Base-by-base conservation (phyloP, 2,888 invertebrate genomes). In the Ophion slaviceki region DNA sequence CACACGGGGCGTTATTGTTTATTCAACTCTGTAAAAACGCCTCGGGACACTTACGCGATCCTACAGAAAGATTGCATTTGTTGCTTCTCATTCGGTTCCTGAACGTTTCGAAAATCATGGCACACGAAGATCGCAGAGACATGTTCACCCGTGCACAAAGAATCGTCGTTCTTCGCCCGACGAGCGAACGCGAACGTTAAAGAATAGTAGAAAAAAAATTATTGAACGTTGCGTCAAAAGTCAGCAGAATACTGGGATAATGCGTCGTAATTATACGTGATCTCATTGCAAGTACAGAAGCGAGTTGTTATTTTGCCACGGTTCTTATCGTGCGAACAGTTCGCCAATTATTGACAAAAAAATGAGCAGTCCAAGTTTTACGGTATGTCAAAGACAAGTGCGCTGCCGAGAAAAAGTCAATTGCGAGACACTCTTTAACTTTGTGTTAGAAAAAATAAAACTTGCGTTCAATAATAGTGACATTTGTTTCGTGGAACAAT, bases 1-100 rank as follows among this genome's bases (percentile, higher is more conserved):
- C 0, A 8, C 40, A 7, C 40, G 1, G 6, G 8, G 5, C 40
- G 40, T 40, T 40, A 8, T 40, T 6, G 40, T 40, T 40, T 40
- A 40, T 40, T 40, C 7, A 7, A 7, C 6, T 6, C 53, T 17
- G 17, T 53, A 53, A 14, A 53, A 53, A 53, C 53, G 7, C 20
- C 32, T 59, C 2, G 10, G 0, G 67, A 81, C 74, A 86, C 89
- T 88, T 66, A 89, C 89, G 62, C 0, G 88, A 88, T 76, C 75
- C 85, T 7, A 89, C 36, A 5, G 88, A 87, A 11, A 80, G 66
- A 76, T 84, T 85, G 8, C 77, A 71, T 66, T 61, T 75, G 24
- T 70, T 45, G 36, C 71, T 70, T 28, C 61, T 36, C n/a, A 62
- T 59, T 20, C 47, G 57, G 1, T 70, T 24, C 47, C 75, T 76